A percentile compares a stretch with the other conserved stretches of the same genome.
Evolutionary conservation across 2,797 vertebrate genomes (phyloP).

Genomic region (Ptychobarbus kaznakovi): DNA sequence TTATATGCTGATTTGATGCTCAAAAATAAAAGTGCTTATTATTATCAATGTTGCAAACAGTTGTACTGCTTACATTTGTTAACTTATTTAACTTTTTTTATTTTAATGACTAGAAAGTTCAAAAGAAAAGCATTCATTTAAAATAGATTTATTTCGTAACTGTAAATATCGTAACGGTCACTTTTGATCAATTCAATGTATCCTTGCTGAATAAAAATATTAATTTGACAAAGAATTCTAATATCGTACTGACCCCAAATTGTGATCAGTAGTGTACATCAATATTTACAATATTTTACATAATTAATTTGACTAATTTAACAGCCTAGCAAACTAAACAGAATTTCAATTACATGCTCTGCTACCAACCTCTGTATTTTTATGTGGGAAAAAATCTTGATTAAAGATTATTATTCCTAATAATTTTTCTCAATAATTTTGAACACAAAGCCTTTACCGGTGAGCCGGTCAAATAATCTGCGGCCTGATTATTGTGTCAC

Average conservation of each 20-base stretch:
- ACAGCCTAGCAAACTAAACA: neutral
- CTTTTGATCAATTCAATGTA: neutral
- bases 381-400: neutral
- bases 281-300: neutral
- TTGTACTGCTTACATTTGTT: neutral
- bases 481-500: neutral
- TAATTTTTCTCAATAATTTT: neutral
- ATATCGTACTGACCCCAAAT: neutral
- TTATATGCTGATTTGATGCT: neutral
- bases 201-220: neutral
- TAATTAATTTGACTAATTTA: neutral
- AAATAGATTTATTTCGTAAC: neutral
- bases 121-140: neutral
- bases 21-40: neutral
- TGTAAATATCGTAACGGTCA: neutral
- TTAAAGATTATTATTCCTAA: slow-evolving; percentile 8
- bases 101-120: neutral
- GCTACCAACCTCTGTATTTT: neutral
- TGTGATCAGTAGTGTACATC: neutral
- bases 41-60: neutral
- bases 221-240: neutral
- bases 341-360: neutral
- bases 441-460: neutral
- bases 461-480: neutral
- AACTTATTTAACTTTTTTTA: neutral